phyloP scores from a whole-genome alignment of 2,888 invertebrate genomes.

The Melanophora roralis region DNA sequence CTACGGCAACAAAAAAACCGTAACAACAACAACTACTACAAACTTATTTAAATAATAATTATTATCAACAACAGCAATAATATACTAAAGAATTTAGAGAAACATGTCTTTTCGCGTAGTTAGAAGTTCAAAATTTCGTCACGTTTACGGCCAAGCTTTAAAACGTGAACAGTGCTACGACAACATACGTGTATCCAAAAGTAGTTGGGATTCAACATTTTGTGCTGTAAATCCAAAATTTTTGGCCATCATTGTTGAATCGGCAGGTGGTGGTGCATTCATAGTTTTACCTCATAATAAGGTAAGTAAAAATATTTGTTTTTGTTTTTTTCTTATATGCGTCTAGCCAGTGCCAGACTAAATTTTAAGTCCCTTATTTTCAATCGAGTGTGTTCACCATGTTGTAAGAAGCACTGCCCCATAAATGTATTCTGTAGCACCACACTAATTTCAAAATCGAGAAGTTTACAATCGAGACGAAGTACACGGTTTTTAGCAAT shows the following conservation, averaged over 20 bases:
- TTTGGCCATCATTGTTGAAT: conserved; percentile 97
- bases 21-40: conserved; percentile 31
- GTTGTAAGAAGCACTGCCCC: no score
- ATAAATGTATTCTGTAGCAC: no score
- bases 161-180: conserved; percentile 98
- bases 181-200: conserved; percentile 96
- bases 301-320: conserved; percentile 79
- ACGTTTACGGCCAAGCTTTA: conserved; percentile 90
- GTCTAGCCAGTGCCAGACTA: no score
- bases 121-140: conserved; percentile 98
- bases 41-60: not conserved
- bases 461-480: no score
- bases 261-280: conserved; percentile 97
- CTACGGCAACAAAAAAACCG: conserved; percentile 22
- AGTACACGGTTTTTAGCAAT: no score
- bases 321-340: conserved; percentile 14
- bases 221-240: conserved; percentile 99
- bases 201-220: conserved; percentile 98
- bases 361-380: no score
- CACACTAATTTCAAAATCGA: no score
- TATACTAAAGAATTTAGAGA: not conserved
- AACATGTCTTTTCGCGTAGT: conserved; percentile 96
- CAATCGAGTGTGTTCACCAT: no score
- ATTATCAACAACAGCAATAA: conserved; percentile 2
- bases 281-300: conserved; percentile 95